Evolutionary conservation across 1,140 invertebrate genomes (phyloP).

Genomic region (Drosophila parvula): DNA sequence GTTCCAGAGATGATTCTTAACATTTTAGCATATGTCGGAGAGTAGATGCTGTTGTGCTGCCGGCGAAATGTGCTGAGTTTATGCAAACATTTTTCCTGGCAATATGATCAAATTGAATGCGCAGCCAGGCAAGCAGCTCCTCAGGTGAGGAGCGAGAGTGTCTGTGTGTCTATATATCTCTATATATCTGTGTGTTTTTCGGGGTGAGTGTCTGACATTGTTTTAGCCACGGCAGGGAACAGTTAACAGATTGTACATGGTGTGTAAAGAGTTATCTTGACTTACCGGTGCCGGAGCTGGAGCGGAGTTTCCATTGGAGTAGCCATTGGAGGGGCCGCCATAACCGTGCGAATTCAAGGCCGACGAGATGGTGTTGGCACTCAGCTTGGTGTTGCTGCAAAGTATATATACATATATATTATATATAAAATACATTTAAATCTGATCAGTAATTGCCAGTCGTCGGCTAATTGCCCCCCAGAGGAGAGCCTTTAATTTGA

Average conservation of each 20-base stretch:
- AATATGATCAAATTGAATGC: slow-evolving; percentile 77
- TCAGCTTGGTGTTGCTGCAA: slow-evolving; percentile 81
- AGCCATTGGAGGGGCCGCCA: slow-evolving; percentile 62
- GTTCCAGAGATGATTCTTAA: slow-evolving; percentile 54
- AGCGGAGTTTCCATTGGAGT: slow-evolving; percentile 74
- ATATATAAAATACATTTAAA: slow-evolving; percentile 18
- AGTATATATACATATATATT: neutral
- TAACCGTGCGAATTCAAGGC: slow-evolving; percentile 79
- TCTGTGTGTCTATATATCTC: slow-evolving; percentile 41
- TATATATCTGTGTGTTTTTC: slow-evolving; percentile 31
- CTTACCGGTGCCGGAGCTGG: slow-evolving; percentile 76
- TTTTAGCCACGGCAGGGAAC: slow-evolving; percentile 62
- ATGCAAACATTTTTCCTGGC: slow-evolving; percentile 72
- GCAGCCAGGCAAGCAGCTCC: slow-evolving; percentile 20
- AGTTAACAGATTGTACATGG: slow-evolving; percentile 13
- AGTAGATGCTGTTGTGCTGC: slow-evolving; percentile 29
- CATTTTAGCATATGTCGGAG: slow-evolving; percentile 67
- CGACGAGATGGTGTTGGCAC: slow-evolving; percentile 80
- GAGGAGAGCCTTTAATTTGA: slow-evolving; percentile 65
- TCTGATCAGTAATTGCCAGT: slow-evolving; percentile 54
- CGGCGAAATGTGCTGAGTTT: slow-evolving; percentile 62
- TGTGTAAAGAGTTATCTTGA: slow-evolving; percentile 2
- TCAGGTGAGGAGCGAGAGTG: slow-evolving; percentile 26
- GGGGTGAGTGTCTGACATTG: slow-evolving; percentile 54
- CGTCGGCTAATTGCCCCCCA: slow-evolving; percentile 53